These are phyloP conservation scores for Villa cingulata DNA, from an alignment of 2,888 invertebrate genomes.

Conservation along the genomic window DNA sequence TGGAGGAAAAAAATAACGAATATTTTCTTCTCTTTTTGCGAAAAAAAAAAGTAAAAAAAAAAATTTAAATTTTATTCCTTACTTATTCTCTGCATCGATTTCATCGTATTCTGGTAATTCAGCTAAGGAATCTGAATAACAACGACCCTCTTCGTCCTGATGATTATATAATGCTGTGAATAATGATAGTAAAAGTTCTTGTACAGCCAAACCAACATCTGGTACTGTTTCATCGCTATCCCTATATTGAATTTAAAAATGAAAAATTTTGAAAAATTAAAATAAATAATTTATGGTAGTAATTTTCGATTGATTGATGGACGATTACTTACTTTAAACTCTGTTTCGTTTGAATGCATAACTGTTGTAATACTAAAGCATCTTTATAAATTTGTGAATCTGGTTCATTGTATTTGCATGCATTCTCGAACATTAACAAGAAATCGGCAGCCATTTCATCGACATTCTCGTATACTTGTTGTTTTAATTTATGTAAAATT, in stretches of 20 bases:
- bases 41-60: not conserved
- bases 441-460: conserved; percentile 84
- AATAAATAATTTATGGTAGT: conserved; percentile 1
- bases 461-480: conserved; percentile 58
- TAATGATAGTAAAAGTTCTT: conserved; percentile 77
- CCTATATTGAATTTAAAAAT: too few relatives aligned
- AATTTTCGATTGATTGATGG: not conserved
- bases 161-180: conserved; percentile 92
- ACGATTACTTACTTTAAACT: conserved; percentile 53
- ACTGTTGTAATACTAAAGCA: conserved; percentile 79
- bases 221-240: conserved; percentile 77
- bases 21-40: not conserved
- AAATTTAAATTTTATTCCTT: conserved; percentile 13
- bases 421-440: conserved; percentile 88
- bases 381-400: conserved; percentile 97
- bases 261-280: not conserved
- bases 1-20: conserved; percentile 3
- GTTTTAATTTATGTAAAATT: conserved; percentile 75
- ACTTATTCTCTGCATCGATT: conserved; percentile 47
- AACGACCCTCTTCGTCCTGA: conserved; percentile 92
- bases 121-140: conserved; percentile 90
- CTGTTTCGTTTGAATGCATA: conserved; percentile 84
- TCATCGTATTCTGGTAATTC: conserved; percentile 85
- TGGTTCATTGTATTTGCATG: conserved; percentile 94
- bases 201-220: conserved; percentile 77